Evolutionary conservation across 2,888 invertebrate genomes (phyloP), one percentile per base, ranked within the genome.

Genomic region (Melieria picta): DNA sequence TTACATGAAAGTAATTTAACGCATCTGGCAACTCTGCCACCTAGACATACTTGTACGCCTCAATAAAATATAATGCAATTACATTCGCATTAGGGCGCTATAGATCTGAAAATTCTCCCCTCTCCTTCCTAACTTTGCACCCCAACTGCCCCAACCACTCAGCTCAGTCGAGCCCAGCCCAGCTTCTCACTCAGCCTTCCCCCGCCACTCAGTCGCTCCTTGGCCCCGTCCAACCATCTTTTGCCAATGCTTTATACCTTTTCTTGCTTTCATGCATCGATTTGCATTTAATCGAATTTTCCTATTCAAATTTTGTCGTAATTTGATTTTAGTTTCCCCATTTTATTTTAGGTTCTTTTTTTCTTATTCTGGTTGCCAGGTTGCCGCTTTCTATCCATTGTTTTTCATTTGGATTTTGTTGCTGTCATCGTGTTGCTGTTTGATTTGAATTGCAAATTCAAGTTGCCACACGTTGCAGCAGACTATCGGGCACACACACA

Each of bases 11-110:
- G 2, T 30, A 30, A 30, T 30, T 30, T 30, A 30, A 30, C 3
- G 30, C 30, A 30, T 30, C 30, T 30, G 30, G 30, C 30, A 30
- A 30, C 30, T 30, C 30, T 30, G 30, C 30, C 30, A 30, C 30
- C 2, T 30, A 30, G 2, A 30, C 30, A 30, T 30, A 30, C 30
- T 30, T 50, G 67, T 52, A 56, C 64, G 72, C 69, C 56, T 69
- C 66, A 72, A 72, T 72, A 76, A 76, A 76, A 76, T 77, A 30
- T 77, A 79, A 79, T 79, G 77, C 76, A 78, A 79, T 78, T 79
- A 77, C 76, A 74, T 76, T 77, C 64, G 72, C 74, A 76, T 76
- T 76, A 76, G 74, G 74, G 60, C 69, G 71, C 71, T 65, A 75
- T 75, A 74, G 74, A 75, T 74, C 72, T 69, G 66, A 62, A 69